Percentiles rank a stretch among this genome's conserved stretches.
phyloP scores from a whole-genome alignment of 1,140 invertebrate species.

The Streblospio benedicti region DNA sequence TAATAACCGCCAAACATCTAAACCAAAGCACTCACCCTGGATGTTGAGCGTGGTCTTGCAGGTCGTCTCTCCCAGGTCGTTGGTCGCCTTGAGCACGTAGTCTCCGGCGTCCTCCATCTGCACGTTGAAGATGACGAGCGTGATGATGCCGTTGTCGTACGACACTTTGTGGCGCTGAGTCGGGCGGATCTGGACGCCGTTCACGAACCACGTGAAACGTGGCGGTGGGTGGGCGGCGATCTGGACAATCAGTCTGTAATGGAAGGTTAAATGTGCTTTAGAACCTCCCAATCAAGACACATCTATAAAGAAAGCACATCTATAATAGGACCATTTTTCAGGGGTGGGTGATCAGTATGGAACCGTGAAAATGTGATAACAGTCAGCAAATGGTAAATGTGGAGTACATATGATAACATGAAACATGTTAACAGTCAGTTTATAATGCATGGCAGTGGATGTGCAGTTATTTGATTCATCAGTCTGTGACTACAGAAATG shows the following conservation, averaged over 20 bases:
- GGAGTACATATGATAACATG: too few species aligned
- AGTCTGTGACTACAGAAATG: too few species aligned
- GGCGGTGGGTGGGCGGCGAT: constrained; percentile 36
- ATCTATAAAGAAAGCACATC: too few species aligned
- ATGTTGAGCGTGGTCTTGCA: constrained; percentile 44
- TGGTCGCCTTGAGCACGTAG: constrained; percentile 39
- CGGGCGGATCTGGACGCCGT: constrained; percentile 34
- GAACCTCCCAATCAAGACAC: too few species aligned
- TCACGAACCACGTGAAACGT: constrained; percentile 34
- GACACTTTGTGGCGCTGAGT: constrained; percentile 33
- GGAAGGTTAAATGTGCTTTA: too few species aligned
- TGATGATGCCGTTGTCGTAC: constrained; percentile 32
- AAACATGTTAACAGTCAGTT: too few species aligned
- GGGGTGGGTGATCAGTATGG: too few species aligned
- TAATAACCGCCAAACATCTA: background rate
- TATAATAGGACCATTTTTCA: too few species aligned
- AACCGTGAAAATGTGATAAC: too few species aligned
- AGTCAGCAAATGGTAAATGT: too few species aligned
- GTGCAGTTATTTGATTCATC: too few species aligned
- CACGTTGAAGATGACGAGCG: constrained; percentile 37
- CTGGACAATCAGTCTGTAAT: constrained; percentile 40
- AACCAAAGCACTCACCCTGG: constrained; percentile 27
- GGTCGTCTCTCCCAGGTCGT: constrained; percentile 42
- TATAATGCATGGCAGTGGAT: too few species aligned
- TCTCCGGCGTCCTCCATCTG: constrained; percentile 39